Percentiles rank a stretch among this genome's conserved stretches.
These are phyloP conservation scores for Operophtera brumata DNA, from an alignment of 2,888 invertebrate species.

Conservation along the genomic window DNA sequence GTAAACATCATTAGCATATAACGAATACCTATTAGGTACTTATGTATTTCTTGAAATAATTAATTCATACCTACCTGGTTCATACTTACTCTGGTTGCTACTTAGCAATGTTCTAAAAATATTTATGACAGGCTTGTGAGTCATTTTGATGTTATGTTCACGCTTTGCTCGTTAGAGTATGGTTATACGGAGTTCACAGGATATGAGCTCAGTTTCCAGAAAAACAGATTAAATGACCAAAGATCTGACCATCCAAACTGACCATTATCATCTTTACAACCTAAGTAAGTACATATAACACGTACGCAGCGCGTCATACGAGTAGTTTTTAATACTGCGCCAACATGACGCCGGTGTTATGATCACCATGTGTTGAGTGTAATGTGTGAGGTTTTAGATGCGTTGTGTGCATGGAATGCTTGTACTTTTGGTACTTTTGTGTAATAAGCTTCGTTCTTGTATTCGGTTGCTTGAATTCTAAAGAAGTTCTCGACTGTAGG, in stretches of 20 bases:
- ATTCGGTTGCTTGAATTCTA: neutral
- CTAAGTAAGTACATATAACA: no score
- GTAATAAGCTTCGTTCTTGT: no score
- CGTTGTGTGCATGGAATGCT: no score
- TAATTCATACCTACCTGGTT: conserved; percentile 1
- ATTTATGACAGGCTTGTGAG: conserved; percentile 60
- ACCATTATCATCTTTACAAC: neutral
- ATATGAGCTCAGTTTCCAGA: conserved; percentile 1
- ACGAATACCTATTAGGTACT: conserved; percentile 4
- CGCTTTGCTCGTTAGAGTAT: conserved; percentile 38
- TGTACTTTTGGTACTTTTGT: no score
- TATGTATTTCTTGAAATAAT: neutral
- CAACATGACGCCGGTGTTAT: no score
- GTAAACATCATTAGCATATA: neutral
- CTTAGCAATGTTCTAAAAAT: conserved; percentile 61
- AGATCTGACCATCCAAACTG: neutral
- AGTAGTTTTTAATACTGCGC: no score
- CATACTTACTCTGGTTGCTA: no score
- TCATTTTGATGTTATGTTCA: conserved; percentile 46
- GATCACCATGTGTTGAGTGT: no score
- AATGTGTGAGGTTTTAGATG: no score
- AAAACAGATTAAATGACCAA: neutral
- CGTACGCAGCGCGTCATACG: no score
- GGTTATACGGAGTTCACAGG: conserved; percentile 11
- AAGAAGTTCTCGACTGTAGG: neutral